phyloP scores from a whole-genome alignment of 2,113 vertebrate genomes.

The Misgurnus anguillicaudatus region DNA sequence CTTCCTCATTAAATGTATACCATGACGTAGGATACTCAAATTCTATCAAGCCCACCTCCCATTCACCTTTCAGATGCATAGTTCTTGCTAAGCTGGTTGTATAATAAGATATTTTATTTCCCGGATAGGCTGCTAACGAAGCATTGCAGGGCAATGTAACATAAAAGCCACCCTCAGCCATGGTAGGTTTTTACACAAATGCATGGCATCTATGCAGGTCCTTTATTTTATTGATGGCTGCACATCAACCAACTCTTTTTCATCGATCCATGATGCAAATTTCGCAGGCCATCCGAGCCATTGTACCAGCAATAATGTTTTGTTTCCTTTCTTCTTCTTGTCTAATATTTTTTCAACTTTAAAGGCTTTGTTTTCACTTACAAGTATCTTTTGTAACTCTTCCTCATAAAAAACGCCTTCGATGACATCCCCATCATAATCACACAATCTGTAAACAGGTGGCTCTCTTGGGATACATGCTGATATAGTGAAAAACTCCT shows the following conservation, averaged over 20 bases:
- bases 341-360: constrained; percentile 7
- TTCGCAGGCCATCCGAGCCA: not conserved
- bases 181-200: too few relatives aligned
- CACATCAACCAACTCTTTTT: too few relatives aligned
- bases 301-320: not conserved
- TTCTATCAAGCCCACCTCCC: not conserved
- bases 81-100: not conserved
- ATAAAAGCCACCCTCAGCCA: not conserved
- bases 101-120: not conserved
- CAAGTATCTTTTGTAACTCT: not conserved
- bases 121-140: not conserved
- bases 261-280: not conserved
- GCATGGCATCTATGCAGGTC: too few relatives aligned
- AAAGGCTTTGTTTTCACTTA: not conserved
- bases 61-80: not conserved
- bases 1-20: not conserved
- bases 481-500: constrained; percentile 11
- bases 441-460: not conserved
- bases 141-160: not conserved
- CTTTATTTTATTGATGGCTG: too few relatives aligned
- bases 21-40: not conserved
- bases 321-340: not conserved
- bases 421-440: not conserved
- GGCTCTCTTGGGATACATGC: not conserved
- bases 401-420: not conserved